Percentiles rank a stretch among this genome's conserved stretches.
phyloP scores from a whole-genome alignment of 2,888 invertebrate genomes.

The Eupithecia tripunctaria region DNA sequence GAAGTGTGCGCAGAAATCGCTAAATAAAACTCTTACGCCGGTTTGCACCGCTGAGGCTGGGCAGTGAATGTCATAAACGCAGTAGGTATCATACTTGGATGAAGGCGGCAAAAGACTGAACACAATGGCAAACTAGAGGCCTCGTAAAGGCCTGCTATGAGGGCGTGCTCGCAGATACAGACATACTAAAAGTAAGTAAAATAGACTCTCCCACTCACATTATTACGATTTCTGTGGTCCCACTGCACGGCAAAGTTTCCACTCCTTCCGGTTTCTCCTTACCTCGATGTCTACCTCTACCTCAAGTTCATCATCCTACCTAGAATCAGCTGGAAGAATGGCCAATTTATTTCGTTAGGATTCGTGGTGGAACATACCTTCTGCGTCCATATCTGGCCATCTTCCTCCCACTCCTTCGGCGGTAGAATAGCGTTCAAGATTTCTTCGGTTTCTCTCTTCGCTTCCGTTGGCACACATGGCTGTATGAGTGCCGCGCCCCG shows the following conservation, averaged over 20 bases:
- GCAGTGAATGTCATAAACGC: too few relatives aligned
- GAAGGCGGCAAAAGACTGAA: not conserved
- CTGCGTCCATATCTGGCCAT: constrained; percentile 95
- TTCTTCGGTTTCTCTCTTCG: constrained; percentile 93
- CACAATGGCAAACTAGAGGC: not conserved
- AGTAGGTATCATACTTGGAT: not conserved
- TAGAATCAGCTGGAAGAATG: too few relatives aligned
- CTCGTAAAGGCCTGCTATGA: not conserved
- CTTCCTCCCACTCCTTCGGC: constrained; percentile 97
- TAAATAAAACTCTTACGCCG: too few relatives aligned
- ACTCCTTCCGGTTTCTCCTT: not conserved
- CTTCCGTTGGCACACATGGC: constrained; percentile 85
- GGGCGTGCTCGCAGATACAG: not conserved
- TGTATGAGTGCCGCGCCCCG: constrained; percentile 79
- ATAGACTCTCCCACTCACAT: not conserved
- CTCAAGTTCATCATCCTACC: too few relatives aligned
- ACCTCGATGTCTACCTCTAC: not conserved
- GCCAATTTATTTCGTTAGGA: not conserved
- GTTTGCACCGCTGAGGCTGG: too few relatives aligned
- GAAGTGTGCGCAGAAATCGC: too few relatives aligned
- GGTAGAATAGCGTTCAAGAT: constrained; percentile 96
- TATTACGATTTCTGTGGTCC: too few relatives aligned
- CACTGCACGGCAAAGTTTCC: not conserved
- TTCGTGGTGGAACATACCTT: constrained; percentile 77
- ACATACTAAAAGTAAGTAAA: not conserved